These are phyloP conservation scores for Rhodinocichla rosea DNA, from an alignment of 2,113 vertebrate genomes.

Conservation along the genomic window DNA sequence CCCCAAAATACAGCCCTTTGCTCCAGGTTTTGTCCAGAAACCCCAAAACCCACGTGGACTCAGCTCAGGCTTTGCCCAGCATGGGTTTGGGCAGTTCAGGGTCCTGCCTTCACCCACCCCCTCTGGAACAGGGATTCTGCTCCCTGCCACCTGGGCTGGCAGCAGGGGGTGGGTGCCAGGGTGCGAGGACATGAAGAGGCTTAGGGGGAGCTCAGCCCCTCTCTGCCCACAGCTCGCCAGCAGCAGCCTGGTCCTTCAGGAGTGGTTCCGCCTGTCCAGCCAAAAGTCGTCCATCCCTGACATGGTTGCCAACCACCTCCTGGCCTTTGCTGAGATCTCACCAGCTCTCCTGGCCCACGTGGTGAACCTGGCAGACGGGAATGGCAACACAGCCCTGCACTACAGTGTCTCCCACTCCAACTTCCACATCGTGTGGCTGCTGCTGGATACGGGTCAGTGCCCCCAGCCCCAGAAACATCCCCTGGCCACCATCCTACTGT, in stretches of 20 bases:
- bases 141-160: background rate
- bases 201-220: background rate
- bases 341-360: slow-evolving; percentile 79
- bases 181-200: accelerated
- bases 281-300: slow-evolving; percentile 79
- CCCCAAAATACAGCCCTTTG: background rate
- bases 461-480: background rate
- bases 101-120: background rate
- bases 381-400: slow-evolving; percentile 94
- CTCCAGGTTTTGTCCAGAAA: background rate
- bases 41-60: background rate
- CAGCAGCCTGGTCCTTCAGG: slow-evolving; percentile 82
- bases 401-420: slow-evolving; percentile 98
- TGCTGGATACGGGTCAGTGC: slow-evolving; percentile 87
- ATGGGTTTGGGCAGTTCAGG: background rate
- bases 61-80: background rate
- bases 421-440: slow-evolving; percentile 83
- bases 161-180: background rate
- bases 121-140: background rate
- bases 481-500: background rate
- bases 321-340: slow-evolving; percentile 81
- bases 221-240: slow-evolving; percentile 75
- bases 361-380: slow-evolving; percentile 90
- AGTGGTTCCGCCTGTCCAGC: slow-evolving; percentile 94
- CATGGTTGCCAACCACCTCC: slow-evolving; percentile 81